Conservation (phyloP, 2,113 vertebrate genomes). For the Mirza zaza region DNA sequence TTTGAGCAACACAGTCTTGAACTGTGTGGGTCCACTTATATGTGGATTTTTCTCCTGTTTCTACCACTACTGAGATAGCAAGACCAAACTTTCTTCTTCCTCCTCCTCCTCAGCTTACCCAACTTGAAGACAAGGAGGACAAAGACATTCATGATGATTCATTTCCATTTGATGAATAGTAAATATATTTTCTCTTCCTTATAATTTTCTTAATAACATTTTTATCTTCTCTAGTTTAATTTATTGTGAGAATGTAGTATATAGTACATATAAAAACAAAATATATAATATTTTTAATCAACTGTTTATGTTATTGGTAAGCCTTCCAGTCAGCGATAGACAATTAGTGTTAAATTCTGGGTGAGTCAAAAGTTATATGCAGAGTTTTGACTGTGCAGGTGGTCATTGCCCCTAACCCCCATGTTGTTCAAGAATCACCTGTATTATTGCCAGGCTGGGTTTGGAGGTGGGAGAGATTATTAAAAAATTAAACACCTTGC, state of each 20-base stretch:
- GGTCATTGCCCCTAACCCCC: background rate
- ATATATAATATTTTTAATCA: background rate
- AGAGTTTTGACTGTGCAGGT: background rate
- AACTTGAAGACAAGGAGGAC: background rate
- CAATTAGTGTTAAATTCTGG: background rate
- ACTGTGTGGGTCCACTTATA: background rate
- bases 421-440: background rate
- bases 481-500: conserved; percentile 20
- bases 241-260: background rate
- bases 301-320: background rate
- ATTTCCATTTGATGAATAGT: background rate
- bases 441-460: background rate
- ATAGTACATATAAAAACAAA: background rate
- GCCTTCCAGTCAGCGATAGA: background rate
- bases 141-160: background rate
- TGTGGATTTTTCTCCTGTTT: background rate
- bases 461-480: background rate
- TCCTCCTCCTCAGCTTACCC: background rate
- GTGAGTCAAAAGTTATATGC: background rate
- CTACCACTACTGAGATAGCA: background rate
- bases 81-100: background rate
- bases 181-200: background rate
- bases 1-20: background rate
- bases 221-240: background rate
- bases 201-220: background rate